Percentiles rank a stretch among this genome's conserved stretches.
phyloP scores from a whole-genome alignment of 2,113 vertebrate species.

The Pampusana beccarii region DNA sequence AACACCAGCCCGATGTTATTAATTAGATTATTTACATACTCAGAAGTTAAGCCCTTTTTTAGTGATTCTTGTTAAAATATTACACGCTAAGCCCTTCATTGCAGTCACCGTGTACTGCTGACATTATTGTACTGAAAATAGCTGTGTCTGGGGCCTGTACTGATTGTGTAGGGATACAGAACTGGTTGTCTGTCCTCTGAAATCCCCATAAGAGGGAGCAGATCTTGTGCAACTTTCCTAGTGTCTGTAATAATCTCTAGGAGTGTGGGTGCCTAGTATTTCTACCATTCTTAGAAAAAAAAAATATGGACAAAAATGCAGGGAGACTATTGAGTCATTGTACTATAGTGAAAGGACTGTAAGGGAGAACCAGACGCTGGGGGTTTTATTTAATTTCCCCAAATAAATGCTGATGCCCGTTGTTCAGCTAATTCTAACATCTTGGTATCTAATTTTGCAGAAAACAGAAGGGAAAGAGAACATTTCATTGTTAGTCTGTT shows the following conservation, averaged over 20 bases:
- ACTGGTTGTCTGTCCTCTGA: not conserved
- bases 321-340: not conserved
- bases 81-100: not conserved
- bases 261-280: constrained; percentile 29
- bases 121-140: not conserved
- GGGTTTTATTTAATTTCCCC: not conserved
- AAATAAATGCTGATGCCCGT: not conserved
- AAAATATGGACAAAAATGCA: not conserved
- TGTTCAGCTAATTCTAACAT: not conserved
- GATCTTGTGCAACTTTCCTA: not conserved
- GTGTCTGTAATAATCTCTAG: not conserved
- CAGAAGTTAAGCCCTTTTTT: not conserved
- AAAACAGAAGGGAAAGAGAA: not conserved
- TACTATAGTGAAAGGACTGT: not conserved
- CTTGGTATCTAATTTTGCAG: not conserved
- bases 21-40: not conserved
- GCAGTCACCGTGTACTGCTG: not conserved
- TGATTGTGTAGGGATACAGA: not conserved
- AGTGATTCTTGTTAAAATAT: not conserved
- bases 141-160: not conserved
- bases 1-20: not conserved
- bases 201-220: not conserved
- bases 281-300: not conserved
- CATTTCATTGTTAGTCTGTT: not conserved
- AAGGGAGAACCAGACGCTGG: not conserved